Base-by-base conservation (phyloP, 1,140 invertebrate genomes). In the Reticulitermes speratus region DNA sequence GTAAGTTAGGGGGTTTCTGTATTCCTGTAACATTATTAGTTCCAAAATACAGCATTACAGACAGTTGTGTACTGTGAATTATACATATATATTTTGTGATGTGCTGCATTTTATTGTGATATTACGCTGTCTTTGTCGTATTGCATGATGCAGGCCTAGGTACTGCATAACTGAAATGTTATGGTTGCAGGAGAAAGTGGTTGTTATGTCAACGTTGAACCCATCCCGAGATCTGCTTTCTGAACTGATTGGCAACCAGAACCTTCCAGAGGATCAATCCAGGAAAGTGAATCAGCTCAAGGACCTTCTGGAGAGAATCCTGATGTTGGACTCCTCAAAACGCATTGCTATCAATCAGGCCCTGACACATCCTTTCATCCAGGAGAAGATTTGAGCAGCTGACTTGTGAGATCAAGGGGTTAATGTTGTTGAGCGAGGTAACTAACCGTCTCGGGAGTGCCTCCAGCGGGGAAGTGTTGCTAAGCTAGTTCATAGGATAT, bases 321-420 rank as follows among this genome's bases (percentile, higher is more conserved):
- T 99, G 44, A 96, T 97, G 92, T 91, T 99, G 82, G 99, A 99
- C 91, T 96, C 98, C 0, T 94, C 94, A 44, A 99, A 99, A 91
- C 93, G 99, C 86, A 95, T 98, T 86, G 96, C 97, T 1, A 95
- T 99, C 84, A 98, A 98, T 90, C 97, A 99, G 90, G 98, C 98
- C 38, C 92, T 99, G 44, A 95, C 96, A 45, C 98, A 99, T 93
- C 96, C 98, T 3, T 99, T 99, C 92, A 99, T 99, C 90, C 95
- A 96, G 92, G 98, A 99, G 90, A 96, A 96, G 91, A 95, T 97
- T 90, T 95, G 87, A 87, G 83, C 30, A 14, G 44, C 32, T 55
- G 9, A 85, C 38, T 32, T 83, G 9, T 25, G 44, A 45, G 32
- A 21, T 23, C 32, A 44, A 83, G 44, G 32, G 44, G 44, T 83